These are phyloP conservation scores for Lordiphosa collinella DNA, from an alignment of 1,140 invertebrate genomes.

Conservation along the genomic window DNA sequence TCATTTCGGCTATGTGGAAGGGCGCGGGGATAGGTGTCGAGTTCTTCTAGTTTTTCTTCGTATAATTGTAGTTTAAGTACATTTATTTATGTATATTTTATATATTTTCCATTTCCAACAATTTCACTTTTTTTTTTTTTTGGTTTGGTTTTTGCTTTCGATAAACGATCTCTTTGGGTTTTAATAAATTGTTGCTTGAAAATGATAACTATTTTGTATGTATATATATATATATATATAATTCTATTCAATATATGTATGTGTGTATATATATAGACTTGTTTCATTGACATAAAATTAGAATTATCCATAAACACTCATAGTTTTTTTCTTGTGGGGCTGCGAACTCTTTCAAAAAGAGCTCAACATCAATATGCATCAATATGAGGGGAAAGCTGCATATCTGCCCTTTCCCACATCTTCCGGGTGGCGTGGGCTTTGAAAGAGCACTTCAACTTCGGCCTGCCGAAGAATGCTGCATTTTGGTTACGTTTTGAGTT, in stretches of 20 bases:
- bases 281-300: conserved; percentile 57
- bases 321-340: background rate
- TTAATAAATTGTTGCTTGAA: conserved; percentile 34
- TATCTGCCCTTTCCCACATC: no score
- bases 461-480: conserved; percentile 61
- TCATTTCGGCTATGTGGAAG: no score
- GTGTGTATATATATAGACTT: conserved; percentile 28
- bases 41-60: no score
- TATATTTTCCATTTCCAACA: no score
- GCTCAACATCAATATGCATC: conserved; percentile 1
- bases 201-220: conserved; percentile 42
- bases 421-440: background rate
- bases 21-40: no score
- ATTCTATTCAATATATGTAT: conserved; percentile 40
- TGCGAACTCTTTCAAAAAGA: conserved; percentile 17
- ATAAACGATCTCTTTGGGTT: conserved; percentile 1
- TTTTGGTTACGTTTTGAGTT: conserved; percentile 20
- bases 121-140: conserved; percentile 14
- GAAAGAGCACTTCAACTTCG: conserved; percentile 55
- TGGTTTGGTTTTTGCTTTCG: conserved; percentile 16
- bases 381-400: conserved; percentile 14
- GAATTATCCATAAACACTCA: conserved; percentile 5
- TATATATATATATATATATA: conserved; percentile 33
- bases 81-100: conserved; percentile 9
- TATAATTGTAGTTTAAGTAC: conserved; percentile 11